Base-by-base conservation (phyloP, 2,797 vertebrate species). In the Coluber constrictor region DNA sequence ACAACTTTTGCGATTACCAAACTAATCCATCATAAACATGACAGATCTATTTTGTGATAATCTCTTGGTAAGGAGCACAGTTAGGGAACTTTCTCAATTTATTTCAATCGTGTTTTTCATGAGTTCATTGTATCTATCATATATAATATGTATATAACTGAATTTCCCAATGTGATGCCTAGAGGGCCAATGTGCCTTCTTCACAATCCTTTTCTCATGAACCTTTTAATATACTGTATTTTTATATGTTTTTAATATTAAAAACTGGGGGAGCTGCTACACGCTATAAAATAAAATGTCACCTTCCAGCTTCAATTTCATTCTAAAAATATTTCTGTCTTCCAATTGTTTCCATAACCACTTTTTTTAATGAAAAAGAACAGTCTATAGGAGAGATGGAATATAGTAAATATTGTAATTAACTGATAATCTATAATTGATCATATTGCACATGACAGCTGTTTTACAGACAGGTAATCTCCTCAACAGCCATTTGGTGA, bases 1-100 rank as follows among this genome's bases (percentile, higher is more conserved):
- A 86, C 55, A 90, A 90, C 29, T 92, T 97, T 95, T 90, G 94
- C 88, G 91, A 91, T 92, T 96, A 94, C 94, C 92, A 91, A 86
- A 90, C 89, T 95, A 95, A 95, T 94, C 90, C 90, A 63, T 0
- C 18, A 51, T 61, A 86, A 57, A 32, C 89, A 66, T 0, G 93
- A 57, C 37, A 60, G 29, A 92, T 86, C 55, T 90, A 32, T 74
- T 3, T 63, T 93, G 60, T 93, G 92, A 86, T 66, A 90, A 83
- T 37, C 37, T 47, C 59, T 93, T 60, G 61, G 29, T 11, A 66
- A 87, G 37, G 25, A 90, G 15, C 5, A 60, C 13, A 60, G 61
- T 57, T 60, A 86, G 43, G 57, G 29, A 79, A 56, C 47, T n/a
- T 16, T 29, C 27, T 66, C 37, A 2, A 8, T 60, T 87, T 23